Percentiles rank a stretch among this genome's conserved stretches.
These are phyloP conservation scores for Luperina testacea DNA, from an alignment of 2,888 invertebrate species.

Conservation along the genomic window DNA sequence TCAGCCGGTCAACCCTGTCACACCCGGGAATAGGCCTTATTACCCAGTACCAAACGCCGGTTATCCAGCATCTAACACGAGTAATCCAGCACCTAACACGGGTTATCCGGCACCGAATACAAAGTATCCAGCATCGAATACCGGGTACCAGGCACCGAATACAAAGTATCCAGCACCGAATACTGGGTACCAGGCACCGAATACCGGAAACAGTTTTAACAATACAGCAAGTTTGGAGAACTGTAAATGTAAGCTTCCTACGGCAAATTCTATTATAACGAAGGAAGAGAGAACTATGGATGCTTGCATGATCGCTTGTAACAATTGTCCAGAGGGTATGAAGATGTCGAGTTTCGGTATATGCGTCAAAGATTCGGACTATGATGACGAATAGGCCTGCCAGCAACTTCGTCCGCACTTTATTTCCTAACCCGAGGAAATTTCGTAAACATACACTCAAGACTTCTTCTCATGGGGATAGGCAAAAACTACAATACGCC, in stretches of 20 bases:
- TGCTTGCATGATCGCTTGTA: constrained; percentile 12
- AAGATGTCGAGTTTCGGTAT: background rate
- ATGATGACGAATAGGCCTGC: background rate
- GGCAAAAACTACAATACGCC: background rate
- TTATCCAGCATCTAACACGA: background rate
- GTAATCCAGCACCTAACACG: background rate
- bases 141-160: background rate
- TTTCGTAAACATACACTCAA: background rate
- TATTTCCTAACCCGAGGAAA: background rate
- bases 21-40: background rate
- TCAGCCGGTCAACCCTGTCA: background rate
- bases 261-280: constrained; percentile 6
- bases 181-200: background rate
- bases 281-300: constrained; percentile 7
- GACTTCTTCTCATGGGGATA: background rate
- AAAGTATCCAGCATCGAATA: background rate
- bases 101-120: background rate
- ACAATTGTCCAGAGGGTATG: background rate
- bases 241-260: constrained; percentile 17
- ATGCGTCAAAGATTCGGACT: constrained; percentile 8
- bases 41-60: background rate
- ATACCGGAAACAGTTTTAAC: background rate
- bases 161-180: background rate
- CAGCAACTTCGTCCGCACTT: background rate
- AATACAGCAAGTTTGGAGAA: constrained; percentile 3